Conservation (phyloP, 2,113 vertebrate genomes). For the Struthio camelus region DNA sequence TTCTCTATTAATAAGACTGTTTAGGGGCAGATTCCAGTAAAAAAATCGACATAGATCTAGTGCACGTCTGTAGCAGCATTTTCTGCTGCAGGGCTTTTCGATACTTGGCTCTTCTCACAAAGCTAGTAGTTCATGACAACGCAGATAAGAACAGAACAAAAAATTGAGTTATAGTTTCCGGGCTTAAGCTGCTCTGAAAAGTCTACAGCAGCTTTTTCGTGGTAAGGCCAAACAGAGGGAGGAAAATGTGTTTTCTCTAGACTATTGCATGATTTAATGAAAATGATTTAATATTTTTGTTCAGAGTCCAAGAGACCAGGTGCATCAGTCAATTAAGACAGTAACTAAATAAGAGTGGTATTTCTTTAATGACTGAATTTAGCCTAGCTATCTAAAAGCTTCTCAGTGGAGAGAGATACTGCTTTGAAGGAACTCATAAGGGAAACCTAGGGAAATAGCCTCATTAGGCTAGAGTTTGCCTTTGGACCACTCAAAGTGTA, state of each 20-base stretch:
- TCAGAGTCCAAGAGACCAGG: slow-evolving; percentile 38
- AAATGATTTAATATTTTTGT: neutral
- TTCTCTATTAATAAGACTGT: neutral
- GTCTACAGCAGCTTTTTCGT: neutral
- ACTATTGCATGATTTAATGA: neutral
- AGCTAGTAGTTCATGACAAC: neutral
- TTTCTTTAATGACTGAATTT: slow-evolving; percentile 18
- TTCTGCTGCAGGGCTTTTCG: neutral
- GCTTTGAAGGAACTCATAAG: slow-evolving; percentile 19
- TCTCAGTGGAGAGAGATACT: neutral
- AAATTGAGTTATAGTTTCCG: neutral
- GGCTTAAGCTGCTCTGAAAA: neutral
- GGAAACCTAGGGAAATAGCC: slow-evolving; percentile 34
- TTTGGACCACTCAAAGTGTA: neutral
- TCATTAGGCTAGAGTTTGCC: slow-evolving; percentile 13
- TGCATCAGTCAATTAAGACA: slow-evolving; percentile 23
- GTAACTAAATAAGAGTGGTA: slow-evolving; percentile 19
- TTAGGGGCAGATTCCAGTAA: neutral
- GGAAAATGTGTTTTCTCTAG: neutral
- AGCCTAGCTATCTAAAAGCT: neutral
- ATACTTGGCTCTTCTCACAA: neutral
- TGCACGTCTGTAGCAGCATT: neutral
- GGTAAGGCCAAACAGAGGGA: neutral
- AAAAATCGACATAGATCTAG: neutral
- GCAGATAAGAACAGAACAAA: neutral